These are phyloP conservation scores for Silurus glanis DNA, from an alignment of 2,113 vertebrate genomes.

Conservation along the genomic window DNA sequence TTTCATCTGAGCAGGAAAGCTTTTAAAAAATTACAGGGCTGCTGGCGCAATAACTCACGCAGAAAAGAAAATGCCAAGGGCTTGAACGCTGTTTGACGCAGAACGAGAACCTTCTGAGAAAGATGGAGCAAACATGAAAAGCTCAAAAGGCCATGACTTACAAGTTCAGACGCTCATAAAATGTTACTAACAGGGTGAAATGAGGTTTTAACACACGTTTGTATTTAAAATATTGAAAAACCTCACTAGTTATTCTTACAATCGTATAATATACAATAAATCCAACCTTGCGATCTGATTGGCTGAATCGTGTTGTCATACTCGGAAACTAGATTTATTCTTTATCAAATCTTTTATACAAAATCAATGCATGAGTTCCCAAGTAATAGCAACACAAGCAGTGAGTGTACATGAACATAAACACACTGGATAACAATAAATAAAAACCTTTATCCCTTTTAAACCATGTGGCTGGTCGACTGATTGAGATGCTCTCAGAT, in stretches of 20 bases:
- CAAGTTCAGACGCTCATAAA: background rate
- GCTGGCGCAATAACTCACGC: conserved; percentile 46
- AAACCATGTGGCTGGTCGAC: background rate
- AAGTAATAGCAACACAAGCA: too few relatives aligned
- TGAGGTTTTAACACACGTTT: background rate
- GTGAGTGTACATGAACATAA: background rate
- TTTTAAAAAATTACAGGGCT: conserved; percentile 67
- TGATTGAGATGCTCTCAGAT: background rate
- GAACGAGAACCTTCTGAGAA: conserved; percentile 49
- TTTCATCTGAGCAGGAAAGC: conserved; percentile 71
- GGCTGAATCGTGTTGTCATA: background rate
- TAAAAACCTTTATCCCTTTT: background rate
- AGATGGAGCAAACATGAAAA: background rate
- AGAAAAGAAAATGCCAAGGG: conserved; percentile 37
- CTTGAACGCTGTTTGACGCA: conserved; percentile 46
- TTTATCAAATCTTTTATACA: background rate
- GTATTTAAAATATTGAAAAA: background rate
- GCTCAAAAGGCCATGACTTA: background rate
- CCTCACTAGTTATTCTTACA: background rate
- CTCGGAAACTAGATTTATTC: too few relatives aligned
- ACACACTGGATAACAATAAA: background rate
- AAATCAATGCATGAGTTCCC: background rate
- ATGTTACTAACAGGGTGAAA: background rate
- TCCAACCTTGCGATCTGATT: background rate
- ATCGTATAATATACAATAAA: background rate